Conservation (phyloP, 2,797 vertebrate species). For the Tympanoctomys barrerae region DNA sequence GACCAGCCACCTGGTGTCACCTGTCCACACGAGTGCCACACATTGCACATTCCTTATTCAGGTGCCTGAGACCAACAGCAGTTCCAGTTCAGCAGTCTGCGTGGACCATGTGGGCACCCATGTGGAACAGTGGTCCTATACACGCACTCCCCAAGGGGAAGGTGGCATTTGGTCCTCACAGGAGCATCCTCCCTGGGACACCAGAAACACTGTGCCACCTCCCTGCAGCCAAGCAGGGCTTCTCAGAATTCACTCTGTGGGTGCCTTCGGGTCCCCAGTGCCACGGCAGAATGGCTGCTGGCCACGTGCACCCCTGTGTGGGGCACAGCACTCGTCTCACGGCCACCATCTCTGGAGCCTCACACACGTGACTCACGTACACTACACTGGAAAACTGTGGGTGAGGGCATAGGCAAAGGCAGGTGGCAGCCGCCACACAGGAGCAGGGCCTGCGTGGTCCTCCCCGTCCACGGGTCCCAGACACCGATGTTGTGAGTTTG, state of each 20-base stretch:
- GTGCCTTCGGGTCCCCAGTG: background rate
- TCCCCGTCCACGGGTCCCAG: background rate
- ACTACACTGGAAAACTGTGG: background rate
- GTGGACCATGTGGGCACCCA: background rate
- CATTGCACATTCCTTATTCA: background rate
- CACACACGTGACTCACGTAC: background rate
- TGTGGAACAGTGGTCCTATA: background rate
- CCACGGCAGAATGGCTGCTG: background rate
- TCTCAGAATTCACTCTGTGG: background rate
- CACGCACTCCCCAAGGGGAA: background rate
- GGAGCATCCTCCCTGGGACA: background rate
- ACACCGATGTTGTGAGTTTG: background rate
- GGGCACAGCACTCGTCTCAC: background rate
- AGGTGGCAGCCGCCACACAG: no score
- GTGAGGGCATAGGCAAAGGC: background rate
- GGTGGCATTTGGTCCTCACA: background rate
- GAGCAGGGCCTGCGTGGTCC: background rate
- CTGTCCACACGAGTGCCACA: no score
- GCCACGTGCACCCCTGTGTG: background rate
- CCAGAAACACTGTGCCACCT: background rate
- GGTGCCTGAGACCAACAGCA: background rate
- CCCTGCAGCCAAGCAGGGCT: background rate
- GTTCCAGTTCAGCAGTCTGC: background rate
- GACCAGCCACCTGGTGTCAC: background rate
- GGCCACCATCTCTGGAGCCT: background rate